A percentile compares a stretch with the other conserved stretches of the same genome.
These are phyloP conservation scores for Apistogramma diplotaenia DNA, from an alignment of 2,113 vertebrate species.

Conservation along the genomic window DNA sequence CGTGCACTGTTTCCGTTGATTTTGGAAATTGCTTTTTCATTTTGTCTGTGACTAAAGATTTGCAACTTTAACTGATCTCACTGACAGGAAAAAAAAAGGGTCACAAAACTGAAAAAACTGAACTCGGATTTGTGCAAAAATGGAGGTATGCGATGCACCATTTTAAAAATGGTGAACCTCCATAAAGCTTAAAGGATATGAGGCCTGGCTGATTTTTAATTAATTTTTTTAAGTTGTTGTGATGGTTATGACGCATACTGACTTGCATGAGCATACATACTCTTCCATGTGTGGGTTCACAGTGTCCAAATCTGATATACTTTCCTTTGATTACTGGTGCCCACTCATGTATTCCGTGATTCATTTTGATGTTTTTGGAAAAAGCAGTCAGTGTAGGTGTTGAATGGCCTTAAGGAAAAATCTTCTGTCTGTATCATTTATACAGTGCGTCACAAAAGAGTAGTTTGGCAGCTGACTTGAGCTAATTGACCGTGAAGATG, in stretches of 20 bases:
- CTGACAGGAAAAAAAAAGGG: not conserved
- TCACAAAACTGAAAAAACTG: not conserved
- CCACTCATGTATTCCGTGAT: conserved; percentile 7
- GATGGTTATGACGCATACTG: not conserved
- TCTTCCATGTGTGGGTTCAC: not conserved
- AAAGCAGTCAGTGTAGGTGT: conserved; percentile 21
- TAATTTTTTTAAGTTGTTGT: not conserved
- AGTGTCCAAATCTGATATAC: not conserved
- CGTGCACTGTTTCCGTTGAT: not conserved
- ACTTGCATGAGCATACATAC: not conserved
- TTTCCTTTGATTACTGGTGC: conserved; percentile 21
- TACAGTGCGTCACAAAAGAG: conserved; percentile 10
- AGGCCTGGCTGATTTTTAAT: not conserved
- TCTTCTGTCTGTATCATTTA: conserved; percentile 11
- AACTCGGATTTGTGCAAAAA: not conserved
- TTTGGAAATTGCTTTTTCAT: not conserved
- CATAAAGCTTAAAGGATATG: not conserved
- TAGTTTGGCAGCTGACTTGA: conserved; percentile 18
- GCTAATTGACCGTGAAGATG: conserved; percentile 39
- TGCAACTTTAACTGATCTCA: not conserved
- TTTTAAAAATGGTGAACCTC: too few species aligned
- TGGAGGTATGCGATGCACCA: not conserved
- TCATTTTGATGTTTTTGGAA: conserved; percentile 13
- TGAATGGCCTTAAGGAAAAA: conserved; percentile 15
- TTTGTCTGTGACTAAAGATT: not conserved